Conservation (phyloP, 2,113 vertebrate species). For the Anolis carolinensis region DNA sequence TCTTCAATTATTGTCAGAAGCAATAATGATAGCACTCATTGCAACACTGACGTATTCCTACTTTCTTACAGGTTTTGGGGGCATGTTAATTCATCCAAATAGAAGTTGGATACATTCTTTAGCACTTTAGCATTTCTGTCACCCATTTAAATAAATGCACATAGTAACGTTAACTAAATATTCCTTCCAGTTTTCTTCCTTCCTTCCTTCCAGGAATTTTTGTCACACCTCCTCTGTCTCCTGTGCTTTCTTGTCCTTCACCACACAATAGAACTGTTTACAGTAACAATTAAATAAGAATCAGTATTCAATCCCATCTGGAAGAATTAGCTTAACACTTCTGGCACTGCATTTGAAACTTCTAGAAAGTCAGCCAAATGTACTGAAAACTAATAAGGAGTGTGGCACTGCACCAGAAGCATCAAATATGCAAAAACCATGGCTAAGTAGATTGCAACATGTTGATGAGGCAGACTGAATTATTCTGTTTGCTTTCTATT, state of each 20-base stretch:
- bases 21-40: conserved; percentile 72
- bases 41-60: conserved; percentile 68
- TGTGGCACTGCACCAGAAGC: conserved; percentile 42
- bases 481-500: conserved; percentile 47
- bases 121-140: conserved; percentile 61
- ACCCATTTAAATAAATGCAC: conserved; percentile 16
- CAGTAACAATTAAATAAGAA: background rate
- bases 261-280: conserved; percentile 27
- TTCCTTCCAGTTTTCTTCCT: conserved; percentile 21
- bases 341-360: background rate
- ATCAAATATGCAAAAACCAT: conserved; percentile 46
- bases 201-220: no score
- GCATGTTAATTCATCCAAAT: conserved; percentile 67
- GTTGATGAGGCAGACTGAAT: conserved; percentile 51
- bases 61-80: conserved; percentile 62
- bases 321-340: conserved; percentile 40
- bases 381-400: conserved; percentile 51
- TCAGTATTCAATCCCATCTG: background rate
- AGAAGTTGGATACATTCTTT: conserved; percentile 63
- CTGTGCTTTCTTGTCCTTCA: conserved; percentile 3
- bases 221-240: conserved; percentile 10
- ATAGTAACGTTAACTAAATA: conserved; percentile 38
- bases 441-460: conserved; percentile 59
- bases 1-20: conserved; percentile 70
- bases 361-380: conserved; percentile 39